These are phyloP conservation scores for Pachymerium ferrugineum DNA, from an alignment of 2,888 invertebrate genomes.

Conservation along the genomic window DNA sequence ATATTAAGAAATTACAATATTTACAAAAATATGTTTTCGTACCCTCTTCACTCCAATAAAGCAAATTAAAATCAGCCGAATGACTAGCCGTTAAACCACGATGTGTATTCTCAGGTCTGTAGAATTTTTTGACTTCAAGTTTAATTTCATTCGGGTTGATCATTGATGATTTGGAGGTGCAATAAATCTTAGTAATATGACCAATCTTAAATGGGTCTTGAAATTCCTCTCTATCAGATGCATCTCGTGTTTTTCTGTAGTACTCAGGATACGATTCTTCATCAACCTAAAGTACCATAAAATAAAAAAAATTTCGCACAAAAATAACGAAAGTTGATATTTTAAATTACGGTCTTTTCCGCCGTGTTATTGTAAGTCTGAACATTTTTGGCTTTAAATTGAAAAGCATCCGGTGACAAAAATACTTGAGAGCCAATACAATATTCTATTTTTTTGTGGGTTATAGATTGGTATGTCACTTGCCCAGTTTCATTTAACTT, in stretches of 20 bases:
- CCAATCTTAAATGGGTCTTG: slow-evolving; percentile 72
- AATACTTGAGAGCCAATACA: slow-evolving; percentile 64
- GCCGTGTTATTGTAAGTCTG: no score
- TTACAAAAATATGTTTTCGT: slow-evolving; percentile 38
- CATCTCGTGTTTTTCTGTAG: slow-evolving; percentile 67
- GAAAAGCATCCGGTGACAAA: slow-evolving; percentile 60
- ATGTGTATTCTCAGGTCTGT: slow-evolving; percentile 69
- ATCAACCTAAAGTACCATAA: slow-evolving; percentile 52
- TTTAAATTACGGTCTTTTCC: no score
- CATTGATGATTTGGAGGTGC: slow-evolving; percentile 49
- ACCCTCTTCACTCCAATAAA: slow-evolving; percentile 74
- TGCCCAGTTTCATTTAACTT: slow-evolving; percentile 31
- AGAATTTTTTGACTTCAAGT: slow-evolving; percentile 63
- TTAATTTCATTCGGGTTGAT: slow-evolving; percentile 58
- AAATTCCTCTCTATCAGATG: slow-evolving; percentile 66
- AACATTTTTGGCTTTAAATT: slow-evolving; percentile 52
- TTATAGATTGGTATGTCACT: slow-evolving; percentile 30
- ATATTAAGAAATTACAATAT: no score
- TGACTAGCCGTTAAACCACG: slow-evolving; percentile 55
- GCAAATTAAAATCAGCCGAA: slow-evolving; percentile 63
- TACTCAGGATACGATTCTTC: slow-evolving; percentile 72
- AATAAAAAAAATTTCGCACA: background rate
- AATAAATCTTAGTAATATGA: slow-evolving; percentile 60
- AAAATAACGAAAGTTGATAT: background rate
- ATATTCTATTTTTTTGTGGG: slow-evolving; percentile 50